Base-by-base conservation (phyloP, 2,113 vertebrate genomes). In the Psettodes erumei region DNA sequence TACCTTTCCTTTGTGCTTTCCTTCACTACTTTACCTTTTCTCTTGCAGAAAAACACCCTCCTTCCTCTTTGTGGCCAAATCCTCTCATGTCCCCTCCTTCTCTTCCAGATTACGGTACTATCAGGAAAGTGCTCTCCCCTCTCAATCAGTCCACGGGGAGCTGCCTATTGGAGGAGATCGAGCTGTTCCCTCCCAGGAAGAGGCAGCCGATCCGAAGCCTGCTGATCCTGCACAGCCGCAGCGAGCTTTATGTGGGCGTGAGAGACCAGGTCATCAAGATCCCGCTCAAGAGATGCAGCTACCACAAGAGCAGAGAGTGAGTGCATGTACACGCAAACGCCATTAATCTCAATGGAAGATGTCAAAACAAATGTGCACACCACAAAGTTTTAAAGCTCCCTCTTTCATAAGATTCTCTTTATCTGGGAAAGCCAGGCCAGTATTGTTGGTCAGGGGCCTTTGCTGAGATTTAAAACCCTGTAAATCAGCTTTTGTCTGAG, bases 161-260 rank as follows among this genome's bases (percentile, higher is more conserved):
- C 93, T 99, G 98, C 71, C 88, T 99, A 81, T 93, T 99, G 11
- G 98, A 99, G 74, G 98, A 99, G 89, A 96, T 98, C 3, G 96
- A 98, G 81, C 88, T 99, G 71, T 95, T 97, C 79, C 95, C 96
- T 0, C 92, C 92, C 75, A 94, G 92, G 85, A 95, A 91, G 79
- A 85, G 87, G 59, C 96, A 98, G 71, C 95, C 95, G 27, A 93
- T 99, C 88, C 91, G 95, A 69, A 98, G 96, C 85, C 93, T 99
- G 85, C 94, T 95, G 83, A 97, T 99, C 79, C 91, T 98, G 64
- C 98, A 99, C 91, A 98, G 97, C 81, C 96, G 95, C 83, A 97
- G 97, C 21, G 94, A 96, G 85, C 96, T 99, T 40, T 99, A 96
- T 5, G 97, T 97, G 66, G 98, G 98, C 8, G 95, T 99, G 11